Conservation (phyloP, 2,113 vertebrate species). For the Geococcyx californianus region DNA sequence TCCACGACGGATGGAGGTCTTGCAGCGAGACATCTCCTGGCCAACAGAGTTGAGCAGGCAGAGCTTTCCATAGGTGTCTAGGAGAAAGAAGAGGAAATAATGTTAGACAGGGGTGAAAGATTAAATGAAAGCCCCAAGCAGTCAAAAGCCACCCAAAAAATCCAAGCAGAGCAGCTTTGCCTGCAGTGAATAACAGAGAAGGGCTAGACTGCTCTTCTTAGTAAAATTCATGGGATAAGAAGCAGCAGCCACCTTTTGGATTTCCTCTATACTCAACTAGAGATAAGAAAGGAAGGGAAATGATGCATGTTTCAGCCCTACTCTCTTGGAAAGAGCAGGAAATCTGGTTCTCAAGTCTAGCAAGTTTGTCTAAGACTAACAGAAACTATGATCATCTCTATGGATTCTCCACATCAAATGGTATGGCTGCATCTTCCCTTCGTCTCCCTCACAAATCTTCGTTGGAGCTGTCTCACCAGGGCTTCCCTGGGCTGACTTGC, state of each 20-base stretch:
- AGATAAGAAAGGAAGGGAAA: neutral
- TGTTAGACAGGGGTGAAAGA: neutral
- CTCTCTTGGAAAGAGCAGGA: neutral
- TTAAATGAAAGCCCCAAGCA: neutral
- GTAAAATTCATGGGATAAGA: neutral
- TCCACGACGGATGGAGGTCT: conserved; percentile 90
- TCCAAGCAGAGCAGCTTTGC: neutral
- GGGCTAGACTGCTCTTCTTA: neutral
- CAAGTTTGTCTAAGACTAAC: neutral
- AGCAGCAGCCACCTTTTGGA: neutral
- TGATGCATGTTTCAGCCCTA: neutral
- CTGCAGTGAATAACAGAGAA: neutral
- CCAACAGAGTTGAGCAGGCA: conserved; percentile 91
- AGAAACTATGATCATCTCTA: neutral
- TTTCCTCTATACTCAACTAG: neutral
- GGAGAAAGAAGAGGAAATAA: neutral
- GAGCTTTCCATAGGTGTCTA: conserved; percentile 93
- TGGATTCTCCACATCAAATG: neutral
- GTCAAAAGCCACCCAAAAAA: neutral
- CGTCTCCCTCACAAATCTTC: neutral
- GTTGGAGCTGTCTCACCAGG: neutral
- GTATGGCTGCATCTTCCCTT: neutral
- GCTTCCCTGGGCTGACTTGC: neutral
- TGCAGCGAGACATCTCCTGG: conserved; percentile 93
- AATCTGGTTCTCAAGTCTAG: neutral